Evolutionary conservation across 2,797 vertebrate species (phyloP), one percentile per base, ranked within the genome.

Genomic region (Spizella passerina): DNA sequence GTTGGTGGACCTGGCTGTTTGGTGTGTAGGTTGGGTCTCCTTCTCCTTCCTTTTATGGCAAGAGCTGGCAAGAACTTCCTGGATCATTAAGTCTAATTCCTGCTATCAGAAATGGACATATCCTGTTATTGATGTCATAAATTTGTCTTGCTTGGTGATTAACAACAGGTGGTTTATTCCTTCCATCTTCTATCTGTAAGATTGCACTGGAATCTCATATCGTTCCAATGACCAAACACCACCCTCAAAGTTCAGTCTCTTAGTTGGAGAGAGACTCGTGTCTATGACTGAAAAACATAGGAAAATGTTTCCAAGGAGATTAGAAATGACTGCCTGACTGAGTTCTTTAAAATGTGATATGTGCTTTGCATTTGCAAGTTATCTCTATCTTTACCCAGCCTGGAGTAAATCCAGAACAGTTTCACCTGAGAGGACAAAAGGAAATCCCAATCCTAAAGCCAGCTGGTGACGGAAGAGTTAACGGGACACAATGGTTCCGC

Each of bases 381-480:
- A 23, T 12, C 21, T 50, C 52, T 39, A 0, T 53, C 9, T 78
- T 81, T 78, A 44, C 26, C 47, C 23, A 30, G 15, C 27, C 32
- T 65, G 84, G 43, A 83, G n/a, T 79, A 76, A 86, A 76, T 61
- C 21, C 57, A 30, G 26, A 84, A 9, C 19, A 9, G 26, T 68
- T 88, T 90, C 46, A 55, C 26, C 32, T 34, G 61, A 55, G 43
- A 38, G 44, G 6, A n/a, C 32, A 39, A 50, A 78, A 82, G 36
- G 46, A 64, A 61, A 53, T 30, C 41, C 14, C 43, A 7, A 50
- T 36, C 11, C 22, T 86, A 65, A 83, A 86, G 15, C 4, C 39
- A 26, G 8, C 4, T 32, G 47, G 76, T 59, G 32, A 43, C 7
- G 24, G 69, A 91, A 81, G 91, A 88, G 94, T 97, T 96, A 95